These are phyloP conservation scores for Lerema accius DNA, from an alignment of 1,140 invertebrate genomes.

Conservation along the genomic window DNA sequence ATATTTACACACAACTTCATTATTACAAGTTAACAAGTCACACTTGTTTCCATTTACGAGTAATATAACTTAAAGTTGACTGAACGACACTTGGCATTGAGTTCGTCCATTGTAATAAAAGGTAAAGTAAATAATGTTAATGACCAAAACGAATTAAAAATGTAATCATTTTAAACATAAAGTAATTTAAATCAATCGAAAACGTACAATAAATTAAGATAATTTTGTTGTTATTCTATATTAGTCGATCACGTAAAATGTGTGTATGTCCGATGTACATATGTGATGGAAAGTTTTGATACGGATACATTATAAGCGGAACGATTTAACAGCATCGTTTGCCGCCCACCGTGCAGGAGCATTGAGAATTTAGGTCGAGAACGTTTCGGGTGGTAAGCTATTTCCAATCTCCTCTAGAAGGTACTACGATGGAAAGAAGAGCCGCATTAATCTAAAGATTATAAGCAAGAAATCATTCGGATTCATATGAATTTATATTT, in stretches of 20 bases:
- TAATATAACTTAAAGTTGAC: neutral
- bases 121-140: neutral
- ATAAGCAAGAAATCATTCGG: neutral
- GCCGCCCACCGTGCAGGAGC: conserved; percentile 18
- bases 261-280: too few relatives aligned
- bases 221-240: too few relatives aligned
- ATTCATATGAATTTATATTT: too few relatives aligned
- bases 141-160: neutral
- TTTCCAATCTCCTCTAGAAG: conserved; percentile 61
- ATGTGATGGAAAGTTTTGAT: neutral
- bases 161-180: neutral
- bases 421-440: conserved; percentile 22
- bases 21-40: too few relatives aligned
- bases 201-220: too few relatives aligned
- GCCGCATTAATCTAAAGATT: neutral
- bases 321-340: conserved; percentile 12
- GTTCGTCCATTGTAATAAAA: neutral
- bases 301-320: conserved; percentile 20
- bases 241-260: too few relatives aligned
- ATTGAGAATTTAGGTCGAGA: conserved; percentile 56
- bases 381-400: conserved; percentile 59
- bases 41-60: too few relatives aligned
- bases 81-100: neutral
- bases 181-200: too few relatives aligned
- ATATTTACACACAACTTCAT: too few relatives aligned